phyloP scores from a whole-genome alignment of 2,888 invertebrate species.

The Apeira syringaria region DNA sequence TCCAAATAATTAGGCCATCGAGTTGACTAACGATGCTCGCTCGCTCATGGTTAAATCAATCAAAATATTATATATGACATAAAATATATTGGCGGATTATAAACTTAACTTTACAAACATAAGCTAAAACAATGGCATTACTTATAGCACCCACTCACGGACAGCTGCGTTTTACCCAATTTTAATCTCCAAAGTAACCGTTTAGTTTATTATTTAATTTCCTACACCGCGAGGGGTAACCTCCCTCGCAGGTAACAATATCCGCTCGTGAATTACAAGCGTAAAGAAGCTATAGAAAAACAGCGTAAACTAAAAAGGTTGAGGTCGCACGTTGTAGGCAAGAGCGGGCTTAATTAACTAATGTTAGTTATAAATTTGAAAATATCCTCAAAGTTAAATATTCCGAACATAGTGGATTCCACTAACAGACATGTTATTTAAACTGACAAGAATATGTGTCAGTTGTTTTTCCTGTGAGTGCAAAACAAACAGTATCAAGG shows the following conservation, averaged over 20 bases:
- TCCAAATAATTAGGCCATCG: constrained; percentile 2
- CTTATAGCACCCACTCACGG: constrained; percentile 45
- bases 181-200: constrained; percentile 44
- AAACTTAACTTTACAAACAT: constrained; percentile 34
- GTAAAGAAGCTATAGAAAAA: constrained; percentile 32
- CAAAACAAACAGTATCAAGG: too few relatives aligned
- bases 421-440: too few relatives aligned
- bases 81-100: constrained; percentile 42
- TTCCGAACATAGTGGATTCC: too few relatives aligned
- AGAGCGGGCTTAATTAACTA: constrained; percentile 45
- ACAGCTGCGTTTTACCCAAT: constrained; percentile 41
- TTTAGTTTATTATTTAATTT: constrained; percentile 34
- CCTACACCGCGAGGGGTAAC: constrained; percentile 17
- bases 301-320: constrained; percentile 32
- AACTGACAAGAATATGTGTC: too few relatives aligned
- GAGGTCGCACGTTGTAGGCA: constrained; percentile 51
- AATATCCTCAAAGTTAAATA: too few relatives aligned
- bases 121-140: constrained; percentile 53
- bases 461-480: too few relatives aligned
- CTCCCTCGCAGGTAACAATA: constrained; percentile 32
- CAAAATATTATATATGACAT: constrained; percentile 28
- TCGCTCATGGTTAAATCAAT: constrained; percentile 11
- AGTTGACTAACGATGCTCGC: constrained; percentile 11
- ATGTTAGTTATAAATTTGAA: constrained; percentile 33
- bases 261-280: constrained; percentile 38